Percentiles rank a stretch among this genome's conserved stretches.
These are phyloP conservation scores for Cynodonichthys magdalenae DNA, from an alignment of 2,797 vertebrate genomes.

Conservation along the genomic window DNA sequence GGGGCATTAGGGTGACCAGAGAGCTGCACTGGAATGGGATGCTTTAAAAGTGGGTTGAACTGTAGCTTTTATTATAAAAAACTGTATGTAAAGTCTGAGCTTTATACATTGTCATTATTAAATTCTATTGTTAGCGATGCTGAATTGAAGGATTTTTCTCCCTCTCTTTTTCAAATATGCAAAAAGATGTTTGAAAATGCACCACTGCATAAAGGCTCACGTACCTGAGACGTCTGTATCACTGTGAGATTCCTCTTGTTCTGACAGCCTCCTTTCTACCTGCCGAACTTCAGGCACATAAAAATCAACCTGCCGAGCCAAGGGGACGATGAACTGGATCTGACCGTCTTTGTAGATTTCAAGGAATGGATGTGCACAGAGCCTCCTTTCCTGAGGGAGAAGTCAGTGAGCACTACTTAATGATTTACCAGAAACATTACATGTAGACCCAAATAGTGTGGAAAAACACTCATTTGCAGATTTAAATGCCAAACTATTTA, in stretches of 20 bases:
- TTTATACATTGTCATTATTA: neutral
- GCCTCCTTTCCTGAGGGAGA: conserved; percentile 85
- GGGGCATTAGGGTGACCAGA: neutral
- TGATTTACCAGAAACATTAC: neutral
- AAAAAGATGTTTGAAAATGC: neutral
- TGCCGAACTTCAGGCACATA: conserved; percentile 91
- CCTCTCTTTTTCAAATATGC: neutral
- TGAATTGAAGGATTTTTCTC: neutral
- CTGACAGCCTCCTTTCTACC: conserved; percentile 77
- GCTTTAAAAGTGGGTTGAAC: conserved; percentile 1
- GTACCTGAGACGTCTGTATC: conserved; percentile 88
- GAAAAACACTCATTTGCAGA: neutral
- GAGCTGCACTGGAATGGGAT: neutral
- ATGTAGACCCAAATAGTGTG: neutral
- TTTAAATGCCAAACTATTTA: neutral
- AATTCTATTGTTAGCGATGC: neutral
- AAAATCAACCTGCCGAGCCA: conserved; percentile 92
- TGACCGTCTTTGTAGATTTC: conserved; percentile 90
- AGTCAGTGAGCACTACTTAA: neutral
- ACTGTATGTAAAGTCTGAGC: conserved; percentile 2
- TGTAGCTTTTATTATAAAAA: neutral
- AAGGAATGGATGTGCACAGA: conserved; percentile 91
- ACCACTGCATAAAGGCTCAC: neutral
- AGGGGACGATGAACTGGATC: conserved; percentile 90
- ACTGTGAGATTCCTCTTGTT: conserved; percentile 69